Evolutionary conservation across 2,113 vertebrate species (phyloP).

Genomic region (Lipophrys pholis): DNA sequence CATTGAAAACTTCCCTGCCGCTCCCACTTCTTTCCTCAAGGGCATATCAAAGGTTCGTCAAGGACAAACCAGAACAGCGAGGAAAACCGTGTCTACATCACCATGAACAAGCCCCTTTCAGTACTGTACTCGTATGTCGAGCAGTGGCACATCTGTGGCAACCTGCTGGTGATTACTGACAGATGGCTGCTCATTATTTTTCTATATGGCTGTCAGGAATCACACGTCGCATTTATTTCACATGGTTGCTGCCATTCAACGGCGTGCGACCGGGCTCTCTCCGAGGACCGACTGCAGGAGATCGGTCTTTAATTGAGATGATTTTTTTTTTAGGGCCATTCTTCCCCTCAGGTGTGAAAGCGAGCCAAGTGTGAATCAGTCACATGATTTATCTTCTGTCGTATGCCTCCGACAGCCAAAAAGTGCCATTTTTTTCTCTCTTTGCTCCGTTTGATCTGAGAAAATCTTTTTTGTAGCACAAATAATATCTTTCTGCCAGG

Average conservation of each 20-base stretch:
- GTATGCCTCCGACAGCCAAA: slow-evolving; percentile 5
- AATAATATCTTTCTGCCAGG: not conserved
- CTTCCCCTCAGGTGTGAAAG: not conserved
- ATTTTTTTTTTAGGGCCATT: slow-evolving; percentile 7
- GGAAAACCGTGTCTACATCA: slow-evolving; percentile 16
- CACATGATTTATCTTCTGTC: slow-evolving; percentile 37
- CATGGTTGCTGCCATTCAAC: slow-evolving; percentile 23
- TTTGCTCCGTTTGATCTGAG: slow-evolving; percentile 31
- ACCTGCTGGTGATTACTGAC: slow-evolving; percentile 61
- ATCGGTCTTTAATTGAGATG: slow-evolving; percentile 1
- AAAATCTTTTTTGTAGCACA: not conserved
- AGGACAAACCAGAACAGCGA: slow-evolving; percentile 27
- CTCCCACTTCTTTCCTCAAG: slow-evolving; percentile 10
- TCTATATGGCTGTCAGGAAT: slow-evolving; percentile 60
- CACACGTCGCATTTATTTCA: slow-evolving; percentile 38
- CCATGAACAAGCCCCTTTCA: slow-evolving; percentile 19
- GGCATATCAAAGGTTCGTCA: slow-evolving; percentile 40
- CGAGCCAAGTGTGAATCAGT: slow-evolving; percentile 16
- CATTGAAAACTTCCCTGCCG: slow-evolving; percentile 1
- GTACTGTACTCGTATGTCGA: slow-evolving; percentile 8
- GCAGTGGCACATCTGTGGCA: slow-evolving; percentile 56
- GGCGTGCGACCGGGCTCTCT: slow-evolving; percentile 3
- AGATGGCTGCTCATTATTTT: slow-evolving; percentile 68
- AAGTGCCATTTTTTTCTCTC: slow-evolving; percentile 8
- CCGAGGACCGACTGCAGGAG: not conserved